A percentile compares a stretch with the other conserved stretches of the same genome.
Evolutionary conservation across 1,140 invertebrate species (phyloP).

Genomic region (Euborellia annulipes): DNA sequence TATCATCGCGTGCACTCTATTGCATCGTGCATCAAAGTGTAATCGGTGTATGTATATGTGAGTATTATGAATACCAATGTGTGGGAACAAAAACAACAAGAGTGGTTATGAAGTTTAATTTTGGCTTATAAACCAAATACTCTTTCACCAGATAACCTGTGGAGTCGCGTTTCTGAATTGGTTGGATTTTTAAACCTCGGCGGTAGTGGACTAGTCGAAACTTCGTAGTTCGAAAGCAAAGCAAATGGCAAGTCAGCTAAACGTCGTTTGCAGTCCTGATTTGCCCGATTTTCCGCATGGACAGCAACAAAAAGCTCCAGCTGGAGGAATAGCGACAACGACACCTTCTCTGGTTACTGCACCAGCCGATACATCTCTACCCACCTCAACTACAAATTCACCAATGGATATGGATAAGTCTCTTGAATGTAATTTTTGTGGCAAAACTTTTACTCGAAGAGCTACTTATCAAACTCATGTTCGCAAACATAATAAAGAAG

Average conservation of each 20-base stretch:
- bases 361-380: not conserved
- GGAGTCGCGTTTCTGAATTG: constrained; percentile 25
- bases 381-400: not conserved
- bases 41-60: too few species aligned
- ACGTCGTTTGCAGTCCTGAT: constrained; percentile 23
- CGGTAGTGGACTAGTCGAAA: constrained; percentile 8
- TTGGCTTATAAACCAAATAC: constrained; percentile 10
- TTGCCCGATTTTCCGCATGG: constrained; percentile 17
- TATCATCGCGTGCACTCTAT: too few species aligned
- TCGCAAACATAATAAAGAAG: constrained; percentile 36
- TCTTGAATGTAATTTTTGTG: constrained; percentile 37
- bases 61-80: constrained; percentile 7
- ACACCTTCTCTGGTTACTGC: constrained; percentile 11
- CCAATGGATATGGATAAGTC: constrained; percentile 14
- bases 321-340: not conserved
- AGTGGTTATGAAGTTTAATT: constrained; percentile 24
- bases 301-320: constrained; percentile 5
- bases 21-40: too few species aligned
- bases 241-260: constrained; percentile 13
- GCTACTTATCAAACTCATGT: constrained; percentile 40
- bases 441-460: constrained; percentile 41
- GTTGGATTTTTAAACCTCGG: constrained; percentile 21
- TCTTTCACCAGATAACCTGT: constrained; percentile 16
- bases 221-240: not conserved
- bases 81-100: constrained; percentile 19